Evolutionary conservation across 2,113 vertebrate genomes (phyloP), one percentile per base, ranked within the genome.

Genomic region (Lagenorhynchus albirostris): DNA sequence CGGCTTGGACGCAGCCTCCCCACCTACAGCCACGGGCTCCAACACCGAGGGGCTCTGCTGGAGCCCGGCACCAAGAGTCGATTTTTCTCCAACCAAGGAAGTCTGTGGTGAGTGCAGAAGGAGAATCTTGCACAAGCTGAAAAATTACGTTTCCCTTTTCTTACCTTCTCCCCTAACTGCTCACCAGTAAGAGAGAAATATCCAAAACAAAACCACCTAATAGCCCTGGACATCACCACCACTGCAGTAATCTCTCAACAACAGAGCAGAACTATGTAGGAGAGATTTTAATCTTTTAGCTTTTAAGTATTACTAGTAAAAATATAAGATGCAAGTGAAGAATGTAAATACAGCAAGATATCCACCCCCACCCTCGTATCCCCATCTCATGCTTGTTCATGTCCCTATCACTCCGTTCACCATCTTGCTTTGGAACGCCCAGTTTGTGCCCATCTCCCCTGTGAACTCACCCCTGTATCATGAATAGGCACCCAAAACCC

Each of bases 71-170:
- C 96, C 95, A 4, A 96, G 89, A 76, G 84, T 44, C 4, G 97
- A 82, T 74, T 98, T 99, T 50, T 99, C 98, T 65, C 97, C 98
- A 0, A 97, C 67, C 44, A 94, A 96, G 76, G 98, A 93, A 88
- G 97, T 98, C 99, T 99, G 96, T 98, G 97, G 50, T 41, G 94
- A 97, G 47, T 53, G 33, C 4, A 94, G 97, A 89, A 83, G 62
- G 21, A 93, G 4, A 86, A 60, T 86, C 88, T 90, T 21, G 29
- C 6, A 80, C 55, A 67, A 70, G 26, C 50, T 80, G 18, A 74
- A 95, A 80, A 91, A 47, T 17, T 33, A 1, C 11, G 41, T 74
- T 91, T 73, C 65, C 53, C 29, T 88, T 82, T 91, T 82, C 76
- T 92, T 80, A 63, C 5, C 25, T 73, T 86, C 13, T 74, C 15